Evolutionary conservation across 2,113 vertebrate genomes (phyloP).

Genomic region (Vulpes vulpes): DNA sequence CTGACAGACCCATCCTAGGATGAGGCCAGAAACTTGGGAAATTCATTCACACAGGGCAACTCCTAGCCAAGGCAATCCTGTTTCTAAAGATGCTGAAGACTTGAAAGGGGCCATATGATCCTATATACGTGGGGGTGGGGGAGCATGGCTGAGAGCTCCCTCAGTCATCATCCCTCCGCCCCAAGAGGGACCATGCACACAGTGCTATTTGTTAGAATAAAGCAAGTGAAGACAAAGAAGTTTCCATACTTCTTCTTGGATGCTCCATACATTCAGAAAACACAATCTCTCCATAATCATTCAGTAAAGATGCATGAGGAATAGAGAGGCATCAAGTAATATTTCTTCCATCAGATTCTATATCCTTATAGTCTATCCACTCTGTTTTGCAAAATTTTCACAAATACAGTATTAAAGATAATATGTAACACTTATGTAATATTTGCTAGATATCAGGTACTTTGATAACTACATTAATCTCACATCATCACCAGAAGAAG

Average conservation of each 20-base stretch:
- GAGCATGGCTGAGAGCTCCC: rapidly evolving
- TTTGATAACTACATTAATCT: background rate
- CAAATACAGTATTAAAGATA: background rate
- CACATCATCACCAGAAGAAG: background rate
- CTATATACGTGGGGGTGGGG: background rate
- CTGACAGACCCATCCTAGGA: background rate
- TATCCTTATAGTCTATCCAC: background rate
- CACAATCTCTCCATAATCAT: background rate
- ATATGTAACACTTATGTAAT: background rate
- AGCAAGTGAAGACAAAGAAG: background rate
- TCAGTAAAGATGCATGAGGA: background rate
- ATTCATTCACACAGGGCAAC: too few relatives aligned
- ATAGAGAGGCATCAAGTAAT: background rate
- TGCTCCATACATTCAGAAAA: background rate
- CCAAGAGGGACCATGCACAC: too few relatives aligned
- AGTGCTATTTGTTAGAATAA: background rate
- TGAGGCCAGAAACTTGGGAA: background rate
- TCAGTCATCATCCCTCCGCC: too few relatives aligned
- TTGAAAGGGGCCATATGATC: background rate
- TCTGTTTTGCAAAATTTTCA: background rate
- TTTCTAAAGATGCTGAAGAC: background rate
- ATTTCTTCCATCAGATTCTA: background rate
- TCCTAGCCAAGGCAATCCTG: background rate
- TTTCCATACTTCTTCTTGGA: background rate
- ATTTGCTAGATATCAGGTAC: background rate